Evolutionary conservation across 2,888 invertebrate genomes (phyloP).

Genomic region (Hirudinaria manillensis): DNA sequence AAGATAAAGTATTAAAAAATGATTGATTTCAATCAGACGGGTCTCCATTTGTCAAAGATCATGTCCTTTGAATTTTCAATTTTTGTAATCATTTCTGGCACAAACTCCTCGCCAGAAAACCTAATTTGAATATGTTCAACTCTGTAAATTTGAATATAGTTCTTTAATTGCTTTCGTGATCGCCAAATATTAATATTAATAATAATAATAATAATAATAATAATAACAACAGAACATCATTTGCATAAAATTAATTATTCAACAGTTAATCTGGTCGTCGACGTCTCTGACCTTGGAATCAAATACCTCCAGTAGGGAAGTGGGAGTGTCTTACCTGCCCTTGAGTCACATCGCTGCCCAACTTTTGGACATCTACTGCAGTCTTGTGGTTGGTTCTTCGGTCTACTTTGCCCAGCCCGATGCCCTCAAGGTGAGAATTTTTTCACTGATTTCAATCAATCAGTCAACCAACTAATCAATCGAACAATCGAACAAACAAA

Average conservation of each 20-base stretch:
- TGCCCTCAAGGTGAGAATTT: constrained; percentile 64
- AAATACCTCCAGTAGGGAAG: constrained; percentile 48
- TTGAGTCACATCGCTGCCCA: constrained; percentile 87
- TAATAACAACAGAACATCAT: too few relatives aligned
- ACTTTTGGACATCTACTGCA: constrained; percentile 72
- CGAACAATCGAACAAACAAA: neutral
- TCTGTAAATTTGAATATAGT: neutral
- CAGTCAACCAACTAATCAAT: neutral
- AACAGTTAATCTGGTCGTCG: constrained; percentile 23
- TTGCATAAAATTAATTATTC: neutral
- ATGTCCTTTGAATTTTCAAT: too few relatives aligned
- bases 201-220: neutral
- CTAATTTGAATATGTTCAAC: neutral
- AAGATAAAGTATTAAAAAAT: too few relatives aligned
- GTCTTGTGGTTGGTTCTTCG: constrained; percentile 63
- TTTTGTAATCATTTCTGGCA: neutral
- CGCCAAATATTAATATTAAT: neutral
- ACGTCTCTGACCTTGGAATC: neutral
- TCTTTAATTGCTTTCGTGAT: neutral
- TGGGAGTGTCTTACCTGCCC: constrained; percentile 75
- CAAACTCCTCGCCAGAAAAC: neutral
- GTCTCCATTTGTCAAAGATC: too few relatives aligned
- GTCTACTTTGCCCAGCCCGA: constrained; percentile 86
- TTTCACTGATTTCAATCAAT: neutral
- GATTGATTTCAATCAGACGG: too few relatives aligned